phyloP scores from a whole-genome alignment of 2,888 invertebrate genomes.

The Drosophila ezoana region DNA sequence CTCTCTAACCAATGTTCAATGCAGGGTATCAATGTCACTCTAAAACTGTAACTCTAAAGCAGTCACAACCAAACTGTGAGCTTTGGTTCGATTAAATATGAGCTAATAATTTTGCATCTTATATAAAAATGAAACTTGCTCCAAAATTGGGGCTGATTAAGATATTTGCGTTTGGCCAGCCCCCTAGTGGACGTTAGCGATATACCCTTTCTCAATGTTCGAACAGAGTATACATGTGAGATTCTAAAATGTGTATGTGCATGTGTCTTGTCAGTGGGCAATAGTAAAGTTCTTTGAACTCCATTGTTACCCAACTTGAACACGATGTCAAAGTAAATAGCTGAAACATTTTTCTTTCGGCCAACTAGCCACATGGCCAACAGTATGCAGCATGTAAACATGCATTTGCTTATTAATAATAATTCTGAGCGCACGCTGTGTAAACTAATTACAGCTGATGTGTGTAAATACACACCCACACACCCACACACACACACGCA shows the following conservation, averaged over 20 bases:
- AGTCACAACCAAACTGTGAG: too few relatives aligned
- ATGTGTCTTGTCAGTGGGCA: slow-evolving; percentile 4
- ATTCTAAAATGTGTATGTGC: slow-evolving; percentile 30
- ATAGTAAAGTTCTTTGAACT: slow-evolving; percentile 67
- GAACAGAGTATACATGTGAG: neutral
- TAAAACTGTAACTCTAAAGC: too few relatives aligned
- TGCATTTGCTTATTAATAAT: slow-evolving; percentile 63
- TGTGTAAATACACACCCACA: slow-evolving; percentile 47
- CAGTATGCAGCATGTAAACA: slow-evolving; percentile 37
- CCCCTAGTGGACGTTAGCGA: neutral
- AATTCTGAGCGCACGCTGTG: slow-evolving; percentile 42
- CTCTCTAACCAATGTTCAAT: too few relatives aligned
- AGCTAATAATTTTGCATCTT: too few relatives aligned
- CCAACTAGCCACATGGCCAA: slow-evolving; percentile 8
- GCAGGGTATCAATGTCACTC: too few relatives aligned
- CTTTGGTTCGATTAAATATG: too few relatives aligned
- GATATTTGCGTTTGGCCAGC: neutral
- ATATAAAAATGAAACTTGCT: too few relatives aligned
- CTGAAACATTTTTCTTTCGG: slow-evolving; percentile 11
- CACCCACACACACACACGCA: neutral
- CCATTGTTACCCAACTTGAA: slow-evolving; percentile 10
- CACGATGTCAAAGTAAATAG: slow-evolving; percentile 13
- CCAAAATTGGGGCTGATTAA: too few relatives aligned
- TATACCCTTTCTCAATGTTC: neutral
- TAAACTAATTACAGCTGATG: slow-evolving; percentile 69